Percentiles rank a stretch among this genome's conserved stretches.
Evolutionary conservation across 2,113 vertebrate genomes (phyloP).

Genomic region (Leucoraja erinaceus): DNA sequence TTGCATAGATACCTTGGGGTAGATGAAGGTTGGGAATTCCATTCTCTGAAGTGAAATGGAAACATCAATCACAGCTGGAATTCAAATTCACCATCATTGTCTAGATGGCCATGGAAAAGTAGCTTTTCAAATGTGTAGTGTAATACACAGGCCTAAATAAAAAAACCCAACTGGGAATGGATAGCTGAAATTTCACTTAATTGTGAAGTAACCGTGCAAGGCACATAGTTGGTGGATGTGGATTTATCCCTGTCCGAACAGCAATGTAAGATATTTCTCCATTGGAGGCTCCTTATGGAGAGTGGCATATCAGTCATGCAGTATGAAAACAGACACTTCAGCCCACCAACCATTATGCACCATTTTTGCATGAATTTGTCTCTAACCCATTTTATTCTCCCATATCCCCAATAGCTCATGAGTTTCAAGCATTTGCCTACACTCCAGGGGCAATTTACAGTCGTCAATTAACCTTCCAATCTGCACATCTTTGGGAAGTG

Average conservation of each 20-base stretch:
- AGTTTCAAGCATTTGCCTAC: too few species aligned
- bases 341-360: too few species aligned
- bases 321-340: too few species aligned
- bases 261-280: not conserved
- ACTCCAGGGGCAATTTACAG: too few species aligned
- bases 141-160: not conserved
- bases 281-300: not conserved
- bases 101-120: not conserved
- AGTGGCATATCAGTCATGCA: too few species aligned
- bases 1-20: not conserved
- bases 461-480: too few species aligned
- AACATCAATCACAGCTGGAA: not conserved
- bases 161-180: not conserved
- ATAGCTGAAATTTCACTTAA: not conserved
- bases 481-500: too few species aligned
- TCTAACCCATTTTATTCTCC: too few species aligned
- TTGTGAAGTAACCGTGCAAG: not conserved
- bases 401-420: too few species aligned
- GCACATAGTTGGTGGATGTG: not conserved
- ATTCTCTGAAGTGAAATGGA: constrained; percentile 13
- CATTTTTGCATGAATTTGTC: too few species aligned
- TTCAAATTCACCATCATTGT: not conserved
- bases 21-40: not conserved
- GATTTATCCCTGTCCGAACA: not conserved
- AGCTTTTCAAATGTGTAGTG: not conserved